Base-by-base conservation (phyloP, 2,797 vertebrate genomes). In the Xyrichtys novacula region DNA sequence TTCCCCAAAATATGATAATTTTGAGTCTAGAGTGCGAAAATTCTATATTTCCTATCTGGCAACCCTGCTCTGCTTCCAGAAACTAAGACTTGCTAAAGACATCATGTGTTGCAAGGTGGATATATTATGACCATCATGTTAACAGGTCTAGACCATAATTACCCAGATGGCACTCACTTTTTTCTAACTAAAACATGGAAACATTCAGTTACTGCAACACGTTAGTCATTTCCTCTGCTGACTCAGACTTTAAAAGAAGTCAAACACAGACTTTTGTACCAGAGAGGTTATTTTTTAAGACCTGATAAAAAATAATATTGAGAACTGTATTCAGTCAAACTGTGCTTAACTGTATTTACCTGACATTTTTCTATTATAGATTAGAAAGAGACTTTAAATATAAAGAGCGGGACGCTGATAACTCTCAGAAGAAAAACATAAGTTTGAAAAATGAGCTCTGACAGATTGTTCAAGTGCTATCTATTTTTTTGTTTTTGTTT, bases 401-500 rank as follows among this genome's bases (percentile, higher is more conserved):
- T 40, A 3, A 61, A 54, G 16, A 23, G 42, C 19, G 42, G 53
- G 43, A 72, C 59, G 11, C 53, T 36, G 26, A n/a, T 38, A 55
- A 28, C 23, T 19, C 54, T 62, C 12, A 6, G 5, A 17, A 46
- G 5, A 57, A 26, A 60, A 50, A 39, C 55, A 57, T 17, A 53
- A 19, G 17, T 46, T 23, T 53, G 9, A 55, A 63, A 38, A 57
- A 36, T 36, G 25, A 57, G 58, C 54, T 71, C 44, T 44, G 48
- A 71, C 57, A 57, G 53, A 73, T 55, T 29, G 56, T 43, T 70
- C 31, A n/a, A 16, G 31, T 29, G 20, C 15, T 23, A 50, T 53
- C 29, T 16, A 15, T n/a, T n/a, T n/a, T n/a, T n/a, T n/a, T n/a
- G n/a, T n/a, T n/a, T n/a, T n/a, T n/a, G n/a, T n/a, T n/a, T n/a